Base-by-base conservation (phyloP, 2,797 vertebrate species). In the Rhabdomys pumilio region DNA sequence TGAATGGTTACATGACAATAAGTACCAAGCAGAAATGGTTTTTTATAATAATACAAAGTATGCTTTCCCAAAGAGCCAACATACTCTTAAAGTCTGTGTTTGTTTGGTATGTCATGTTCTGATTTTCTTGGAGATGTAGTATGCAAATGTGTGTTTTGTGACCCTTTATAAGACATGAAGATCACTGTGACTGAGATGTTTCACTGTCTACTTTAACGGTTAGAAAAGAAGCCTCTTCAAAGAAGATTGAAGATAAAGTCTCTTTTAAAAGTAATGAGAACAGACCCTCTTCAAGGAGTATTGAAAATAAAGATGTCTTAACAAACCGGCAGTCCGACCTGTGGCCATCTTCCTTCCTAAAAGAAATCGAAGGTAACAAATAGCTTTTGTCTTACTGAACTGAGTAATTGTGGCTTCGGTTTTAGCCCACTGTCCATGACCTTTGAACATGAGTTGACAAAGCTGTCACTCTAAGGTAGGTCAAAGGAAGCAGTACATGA, bases 361-460 rank as follows among this genome's bases (percentile, higher is more conserved):
- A 94, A 96, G 96, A 96, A 98, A 94, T 72, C 47, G 77, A 50
- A 97, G 96, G 95, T 98, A 97, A 50, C 15, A 89, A 97, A n/a
- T 10, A 84, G 53, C 14, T 20, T 89, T 83, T 93, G 65, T 93
- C 88, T 93, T 63, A 14, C 41, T 89, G 50, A 57, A 73, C n/a
- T 92, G 26, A 76, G 31, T 93, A 92, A 82, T 57, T n/a, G 6
- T 53, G 80, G 29, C 72, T 95, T 96, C 31, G 67, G 84, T 57
- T 90, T 91, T 44, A 93, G 29, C 38, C 17, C 80, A 82, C 44
- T 85, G 63, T 76, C 41, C 19, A 20, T 61, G 53, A 89, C 57
- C 44, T 95, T 93, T 55, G 31, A 47, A 34, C 44, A 67, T 67
- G 61, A 85, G 14, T 41, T 67, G 83, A 85, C 75, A 89, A 0